Evolutionary conservation across 2,797 vertebrate genomes (phyloP).

Genomic region (Decapterus maruadsi): DNA sequence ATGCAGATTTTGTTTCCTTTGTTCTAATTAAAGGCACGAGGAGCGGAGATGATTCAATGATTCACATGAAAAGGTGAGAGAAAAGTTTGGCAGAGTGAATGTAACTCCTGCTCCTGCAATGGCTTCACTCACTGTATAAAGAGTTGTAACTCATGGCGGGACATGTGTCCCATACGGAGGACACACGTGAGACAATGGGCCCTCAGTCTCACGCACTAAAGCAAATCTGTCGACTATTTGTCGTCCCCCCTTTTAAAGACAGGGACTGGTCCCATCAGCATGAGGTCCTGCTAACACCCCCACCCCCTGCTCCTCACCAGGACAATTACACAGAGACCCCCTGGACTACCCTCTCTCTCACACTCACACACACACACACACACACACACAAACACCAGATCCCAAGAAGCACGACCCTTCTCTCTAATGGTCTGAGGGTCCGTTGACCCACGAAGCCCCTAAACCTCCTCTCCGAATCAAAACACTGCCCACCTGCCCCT

Average conservation of each 20-base stretch:
- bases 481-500: slow-evolving; percentile 49
- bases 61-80: neutral
- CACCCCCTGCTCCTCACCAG: slow-evolving; percentile 36
- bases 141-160: slow-evolving; percentile 31
- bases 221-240: slow-evolving; percentile 71
- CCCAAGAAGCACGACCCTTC: slow-evolving; percentile 57
- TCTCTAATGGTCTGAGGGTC: slow-evolving; percentile 66
- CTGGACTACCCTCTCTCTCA: slow-evolving; percentile 37
- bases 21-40: neutral
- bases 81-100: neutral
- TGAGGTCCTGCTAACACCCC: slow-evolving; percentile 60
- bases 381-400: slow-evolving; percentile 28
- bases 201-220: slow-evolving; percentile 58
- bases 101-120: no score
- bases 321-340: slow-evolving; percentile 72
- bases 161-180: slow-evolving; percentile 35
- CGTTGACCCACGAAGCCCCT: slow-evolving; percentile 75
- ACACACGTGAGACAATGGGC: slow-evolving; percentile 65
- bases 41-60: neutral
- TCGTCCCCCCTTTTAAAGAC: slow-evolving; percentile 62
- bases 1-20: neutral
- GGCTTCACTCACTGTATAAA: neutral
- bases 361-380: slow-evolving; percentile 20
- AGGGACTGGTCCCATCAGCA: slow-evolving; percentile 72
- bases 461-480: slow-evolving; percentile 54